Conservation (phyloP, 2,888 invertebrate species). For the Tetranychus piercei region DNA sequence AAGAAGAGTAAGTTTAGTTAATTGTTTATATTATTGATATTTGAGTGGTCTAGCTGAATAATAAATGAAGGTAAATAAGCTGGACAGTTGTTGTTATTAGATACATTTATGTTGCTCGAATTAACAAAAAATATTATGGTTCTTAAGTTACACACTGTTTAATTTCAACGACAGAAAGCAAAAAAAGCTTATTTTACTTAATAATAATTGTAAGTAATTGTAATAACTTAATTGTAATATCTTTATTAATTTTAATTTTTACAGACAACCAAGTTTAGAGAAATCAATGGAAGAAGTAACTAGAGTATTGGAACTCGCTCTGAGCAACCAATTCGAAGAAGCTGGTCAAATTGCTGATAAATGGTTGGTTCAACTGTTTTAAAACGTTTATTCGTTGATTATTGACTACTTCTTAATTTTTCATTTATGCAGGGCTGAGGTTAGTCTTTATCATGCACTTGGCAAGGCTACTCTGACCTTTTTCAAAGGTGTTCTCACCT, state of each 20-base stretch:
- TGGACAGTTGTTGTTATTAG: no score
- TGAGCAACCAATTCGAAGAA: conserved; percentile 70
- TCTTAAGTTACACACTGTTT: no score
- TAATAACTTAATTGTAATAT: no score
- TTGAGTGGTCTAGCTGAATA: background rate
- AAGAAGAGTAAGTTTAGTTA: background rate
- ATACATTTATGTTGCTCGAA: no score
- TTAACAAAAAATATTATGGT: no score
- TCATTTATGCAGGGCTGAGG: background rate
- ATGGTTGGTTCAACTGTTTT: conserved; percentile 36
- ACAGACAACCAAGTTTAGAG: conserved; percentile 21
- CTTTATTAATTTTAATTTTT: no score
- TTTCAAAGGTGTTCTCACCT: conserved; percentile 77
- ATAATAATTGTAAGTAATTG: no score
- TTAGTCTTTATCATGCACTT: conserved; percentile 76
- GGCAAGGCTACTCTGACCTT: conserved; percentile 73
- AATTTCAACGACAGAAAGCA: no score
- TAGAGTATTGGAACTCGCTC: conserved; percentile 52
- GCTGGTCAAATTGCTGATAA: conserved; percentile 60
- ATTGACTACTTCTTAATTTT: background rate
- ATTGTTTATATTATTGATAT: background rate
- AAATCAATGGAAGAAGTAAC: conserved; percentile 17
- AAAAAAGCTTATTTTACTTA: no score
- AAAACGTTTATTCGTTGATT: background rate
- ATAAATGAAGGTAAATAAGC: background rate